These are phyloP conservation scores for Psittacara wagleri DNA, from an alignment of 2,113 vertebrate species.

Conservation along the genomic window DNA sequence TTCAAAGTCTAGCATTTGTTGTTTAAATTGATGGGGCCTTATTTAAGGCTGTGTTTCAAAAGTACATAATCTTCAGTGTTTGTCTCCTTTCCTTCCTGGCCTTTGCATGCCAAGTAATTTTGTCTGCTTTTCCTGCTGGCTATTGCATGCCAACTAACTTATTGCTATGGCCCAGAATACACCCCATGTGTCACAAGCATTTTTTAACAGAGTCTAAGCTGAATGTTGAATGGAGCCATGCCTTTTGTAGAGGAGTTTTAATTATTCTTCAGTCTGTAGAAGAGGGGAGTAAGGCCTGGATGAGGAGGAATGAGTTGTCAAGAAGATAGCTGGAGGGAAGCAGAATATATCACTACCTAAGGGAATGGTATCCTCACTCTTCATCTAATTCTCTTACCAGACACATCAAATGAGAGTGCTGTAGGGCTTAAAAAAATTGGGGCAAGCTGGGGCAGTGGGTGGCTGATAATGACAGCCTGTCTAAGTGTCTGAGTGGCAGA, in stretches of 20 bases:
- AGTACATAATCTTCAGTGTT: neutral
- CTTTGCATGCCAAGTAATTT: conserved; percentile 24
- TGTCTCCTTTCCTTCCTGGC: conserved; percentile 12
- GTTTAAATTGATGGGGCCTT: neutral
- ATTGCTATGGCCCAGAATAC: conserved; percentile 40
- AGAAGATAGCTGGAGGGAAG: conserved; percentile 71
- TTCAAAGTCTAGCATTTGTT: neutral
- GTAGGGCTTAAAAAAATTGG: conserved; percentile 77
- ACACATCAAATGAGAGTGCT: conserved; percentile 75
- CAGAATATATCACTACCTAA: conserved; percentile 62
- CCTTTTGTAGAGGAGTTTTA: conserved; percentile 55
- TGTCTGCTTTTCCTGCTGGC: conserved; percentile 36
- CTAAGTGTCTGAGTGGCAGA: conserved; percentile 61
- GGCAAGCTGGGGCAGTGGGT: conserved; percentile 56
- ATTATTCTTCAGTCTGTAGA: conserved; percentile 50
- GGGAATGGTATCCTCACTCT: conserved; percentile 65
- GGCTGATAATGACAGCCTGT: conserved; percentile 70
- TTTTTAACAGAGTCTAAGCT: conserved; percentile 61
- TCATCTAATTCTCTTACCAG: conserved; percentile 72
- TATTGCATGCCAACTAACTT: conserved; percentile 13
- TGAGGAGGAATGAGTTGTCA: conserved; percentile 57
- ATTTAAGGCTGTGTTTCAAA: conserved; percentile 38
- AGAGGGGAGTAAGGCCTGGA: conserved; percentile 27
- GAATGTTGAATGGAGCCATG: conserved; percentile 61
- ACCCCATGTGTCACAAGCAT: conserved; percentile 50